A percentile compares a stretch with the other conserved stretches of the same genome.
Evolutionary conservation across 2,113 vertebrate species (phyloP).

Genomic region (Pyrgilauda ruficollis): DNA sequence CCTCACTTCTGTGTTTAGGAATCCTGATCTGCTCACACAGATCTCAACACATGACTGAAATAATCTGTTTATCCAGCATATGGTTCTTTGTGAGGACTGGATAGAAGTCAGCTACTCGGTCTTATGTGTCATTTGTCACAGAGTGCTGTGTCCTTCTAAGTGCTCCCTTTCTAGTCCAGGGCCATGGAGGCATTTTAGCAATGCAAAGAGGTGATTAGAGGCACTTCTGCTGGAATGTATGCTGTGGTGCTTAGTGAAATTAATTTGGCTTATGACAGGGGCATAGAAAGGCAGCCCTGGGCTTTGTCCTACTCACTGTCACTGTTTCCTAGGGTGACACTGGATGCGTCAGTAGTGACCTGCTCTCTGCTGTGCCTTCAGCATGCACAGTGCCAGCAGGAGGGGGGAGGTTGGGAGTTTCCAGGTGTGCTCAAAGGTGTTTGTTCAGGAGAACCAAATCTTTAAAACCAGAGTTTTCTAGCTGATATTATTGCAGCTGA

Average conservation of each 20-base stretch:
- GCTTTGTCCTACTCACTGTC: not conserved
- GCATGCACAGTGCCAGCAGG: not conserved
- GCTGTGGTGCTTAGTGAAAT: constrained; percentile 4
- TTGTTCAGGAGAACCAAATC: not conserved
- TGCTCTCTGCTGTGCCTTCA: not conserved
- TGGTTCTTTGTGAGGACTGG: not conserved
- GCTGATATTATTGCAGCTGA: not conserved
- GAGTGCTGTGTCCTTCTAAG: not conserved
- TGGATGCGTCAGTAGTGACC: not conserved
- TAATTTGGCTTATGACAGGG: not conserved
- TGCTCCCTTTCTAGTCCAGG: not conserved
- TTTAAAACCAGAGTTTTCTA: not conserved
- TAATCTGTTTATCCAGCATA: constrained; percentile 45
- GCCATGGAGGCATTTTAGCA: constrained; percentile 26
- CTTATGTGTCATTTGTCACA: not conserved
- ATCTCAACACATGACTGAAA: constrained; percentile 33
- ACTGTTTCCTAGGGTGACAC: not conserved
- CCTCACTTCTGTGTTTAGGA: not conserved
- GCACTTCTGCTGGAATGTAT: constrained; percentile 29
- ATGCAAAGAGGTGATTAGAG: constrained; percentile 33
- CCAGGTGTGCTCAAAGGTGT: not conserved
- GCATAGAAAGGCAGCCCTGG: not conserved
- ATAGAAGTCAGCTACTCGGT: not conserved
- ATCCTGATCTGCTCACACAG: constrained; percentile 30
- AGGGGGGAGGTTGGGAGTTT: not conserved